Conservation (phyloP, 1,140 invertebrate species). For the Agrypnia vestita region DNA sequence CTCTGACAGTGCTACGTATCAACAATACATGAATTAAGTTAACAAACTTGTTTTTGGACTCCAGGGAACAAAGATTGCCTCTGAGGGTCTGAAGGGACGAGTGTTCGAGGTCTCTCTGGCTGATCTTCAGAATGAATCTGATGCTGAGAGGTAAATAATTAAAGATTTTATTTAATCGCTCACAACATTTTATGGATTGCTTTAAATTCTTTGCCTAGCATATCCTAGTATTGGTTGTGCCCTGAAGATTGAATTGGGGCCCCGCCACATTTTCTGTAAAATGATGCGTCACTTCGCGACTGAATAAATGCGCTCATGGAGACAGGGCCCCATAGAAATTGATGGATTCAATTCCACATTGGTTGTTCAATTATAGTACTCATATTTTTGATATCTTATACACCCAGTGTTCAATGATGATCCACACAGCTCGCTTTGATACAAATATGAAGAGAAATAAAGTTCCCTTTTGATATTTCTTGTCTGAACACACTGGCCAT, state of each 20-base stretch:
- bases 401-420: constrained; percentile 54
- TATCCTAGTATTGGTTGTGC: not conserved
- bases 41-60: constrained; percentile 57
- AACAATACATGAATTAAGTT: too few relatives aligned
- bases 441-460: constrained; percentile 60
- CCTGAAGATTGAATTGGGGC: too few relatives aligned
- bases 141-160: constrained; percentile 83
- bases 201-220: not conserved
- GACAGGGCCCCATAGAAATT: too few relatives aligned
- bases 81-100: constrained; percentile 96
- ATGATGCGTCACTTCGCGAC: too few relatives aligned
- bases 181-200: too few relatives aligned
- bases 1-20: too few relatives aligned
- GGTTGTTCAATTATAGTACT: too few relatives aligned
- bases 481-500: constrained; percentile 50
- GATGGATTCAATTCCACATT: too few relatives aligned
- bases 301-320: too few relatives aligned
- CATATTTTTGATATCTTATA: too few relatives aligned
- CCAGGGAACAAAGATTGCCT: constrained; percentile 91
- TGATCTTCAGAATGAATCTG: constrained; percentile 95
- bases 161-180: too few relatives aligned
- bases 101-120: constrained; percentile 98
- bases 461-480: constrained; percentile 61
- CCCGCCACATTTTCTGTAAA: too few relatives aligned
- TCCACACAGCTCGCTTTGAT: constrained; percentile 61